Evolutionary conservation across 2,113 vertebrate genomes (phyloP).

Genomic region (Scopus umbretta): DNA sequence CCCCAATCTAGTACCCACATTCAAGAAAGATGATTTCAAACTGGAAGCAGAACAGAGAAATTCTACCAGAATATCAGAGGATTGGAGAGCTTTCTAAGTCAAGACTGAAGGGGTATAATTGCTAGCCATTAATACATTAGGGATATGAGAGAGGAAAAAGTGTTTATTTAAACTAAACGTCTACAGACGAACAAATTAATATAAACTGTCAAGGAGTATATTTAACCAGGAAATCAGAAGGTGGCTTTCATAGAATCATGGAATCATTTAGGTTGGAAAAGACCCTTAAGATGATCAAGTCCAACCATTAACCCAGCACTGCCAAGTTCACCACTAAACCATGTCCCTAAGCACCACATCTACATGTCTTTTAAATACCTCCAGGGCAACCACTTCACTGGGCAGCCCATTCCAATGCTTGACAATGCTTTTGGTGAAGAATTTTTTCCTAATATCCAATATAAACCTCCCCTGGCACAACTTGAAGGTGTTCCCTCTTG

Average conservation of each 20-base stretch:
- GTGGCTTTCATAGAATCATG: not conserved
- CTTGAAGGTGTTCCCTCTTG: not conserved
- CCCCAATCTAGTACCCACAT: not conserved
- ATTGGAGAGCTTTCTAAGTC: not conserved
- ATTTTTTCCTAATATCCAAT: not conserved
- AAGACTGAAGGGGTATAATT: not conserved
- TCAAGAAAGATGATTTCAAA: not conserved
- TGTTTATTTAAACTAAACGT: not conserved
- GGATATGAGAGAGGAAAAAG: not conserved
- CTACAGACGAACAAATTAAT: not conserved
- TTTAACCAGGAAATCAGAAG: not conserved
- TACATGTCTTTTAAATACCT: not conserved
- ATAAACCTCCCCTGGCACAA: not conserved
- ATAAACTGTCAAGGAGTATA: not conserved
- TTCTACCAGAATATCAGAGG: not conserved
- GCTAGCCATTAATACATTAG: not conserved
- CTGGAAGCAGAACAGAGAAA: not conserved
- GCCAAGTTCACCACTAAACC: not conserved
- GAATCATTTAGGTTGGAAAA: not conserved
- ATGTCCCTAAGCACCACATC: not conserved
- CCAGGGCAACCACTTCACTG: not conserved
- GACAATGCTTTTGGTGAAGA: not conserved
- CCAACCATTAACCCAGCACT: accelerated
- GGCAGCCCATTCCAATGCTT: not conserved
- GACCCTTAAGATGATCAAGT: not conserved